Evolutionary conservation across 2,888 invertebrate species (phyloP).

Genomic region (Clepsis dumicolana): DNA sequence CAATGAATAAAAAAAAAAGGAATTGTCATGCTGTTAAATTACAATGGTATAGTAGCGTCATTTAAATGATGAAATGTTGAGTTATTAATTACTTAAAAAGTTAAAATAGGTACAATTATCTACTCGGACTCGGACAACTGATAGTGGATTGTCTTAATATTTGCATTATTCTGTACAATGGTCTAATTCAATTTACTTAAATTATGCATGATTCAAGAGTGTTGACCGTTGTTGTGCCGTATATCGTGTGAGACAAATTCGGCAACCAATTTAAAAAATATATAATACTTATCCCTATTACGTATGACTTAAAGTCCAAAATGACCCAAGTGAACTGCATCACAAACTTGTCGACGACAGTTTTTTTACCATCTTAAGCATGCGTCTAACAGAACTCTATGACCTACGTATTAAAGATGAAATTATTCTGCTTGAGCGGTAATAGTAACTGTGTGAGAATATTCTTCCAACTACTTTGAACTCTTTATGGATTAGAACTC

Average conservation of each 20-base stretch:
- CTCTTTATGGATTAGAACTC: not conserved
- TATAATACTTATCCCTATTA: not conserved
- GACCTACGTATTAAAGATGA: constrained; percentile 6
- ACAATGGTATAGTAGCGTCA: no score
- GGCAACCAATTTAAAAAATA: not conserved
- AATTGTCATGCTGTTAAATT: no score
- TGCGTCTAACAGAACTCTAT: not conserved
- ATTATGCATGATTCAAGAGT: not conserved
- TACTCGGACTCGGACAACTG: no score
- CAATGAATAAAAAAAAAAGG: no score
- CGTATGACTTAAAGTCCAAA: not conserved
- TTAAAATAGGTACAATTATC: no score
- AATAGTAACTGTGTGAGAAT: not conserved
- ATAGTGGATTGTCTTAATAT: no score
- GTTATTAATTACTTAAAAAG: no score
- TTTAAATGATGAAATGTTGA: no score
- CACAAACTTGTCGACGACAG: not conserved
- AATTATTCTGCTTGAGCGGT: not conserved
- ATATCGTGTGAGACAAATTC: constrained; percentile 6
- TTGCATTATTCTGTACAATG: not conserved
- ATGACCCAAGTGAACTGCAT: not conserved
- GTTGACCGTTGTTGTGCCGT: constrained; percentile 9
- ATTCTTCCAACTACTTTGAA: not conserved
- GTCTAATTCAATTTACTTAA: not conserved
- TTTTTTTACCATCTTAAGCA: not conserved